phyloP scores from a whole-genome alignment of 2,113 vertebrate genomes.

The Xiphophorus couchianus region DNA sequence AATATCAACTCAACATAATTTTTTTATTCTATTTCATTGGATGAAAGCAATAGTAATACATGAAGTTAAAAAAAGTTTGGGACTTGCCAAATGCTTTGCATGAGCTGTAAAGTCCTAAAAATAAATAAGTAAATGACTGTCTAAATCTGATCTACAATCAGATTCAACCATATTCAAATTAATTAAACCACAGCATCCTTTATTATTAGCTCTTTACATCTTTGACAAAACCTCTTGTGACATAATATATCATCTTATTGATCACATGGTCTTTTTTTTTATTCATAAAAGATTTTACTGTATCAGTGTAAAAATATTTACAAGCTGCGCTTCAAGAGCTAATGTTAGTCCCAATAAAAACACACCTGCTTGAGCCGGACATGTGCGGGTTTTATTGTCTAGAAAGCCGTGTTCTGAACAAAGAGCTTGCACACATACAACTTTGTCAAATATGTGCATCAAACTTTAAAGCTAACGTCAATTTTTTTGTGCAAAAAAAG shows the following conservation, averaged over 20 bases:
- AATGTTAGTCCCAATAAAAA: slow-evolving; percentile 74
- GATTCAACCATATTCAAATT: background rate
- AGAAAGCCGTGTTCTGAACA: slow-evolving; percentile 7
- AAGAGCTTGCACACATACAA: background rate
- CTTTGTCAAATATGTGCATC: background rate
- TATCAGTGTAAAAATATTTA: slow-evolving; percentile 46
- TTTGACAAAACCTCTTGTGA: slow-evolving; percentile 9
- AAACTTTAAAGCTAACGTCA: background rate
- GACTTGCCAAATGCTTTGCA: background rate
- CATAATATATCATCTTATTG: slow-evolving; percentile 12
- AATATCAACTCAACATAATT: no score
- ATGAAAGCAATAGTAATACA: background rate
- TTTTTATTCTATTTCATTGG: background rate
- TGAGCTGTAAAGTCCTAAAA: background rate
- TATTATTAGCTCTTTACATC: slow-evolving; percentile 2
- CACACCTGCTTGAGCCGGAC: slow-evolving; percentile 70
- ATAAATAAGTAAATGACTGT: background rate
- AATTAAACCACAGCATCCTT: background rate
- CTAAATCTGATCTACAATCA: background rate
- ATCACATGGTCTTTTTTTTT: slow-evolving; percentile 1
- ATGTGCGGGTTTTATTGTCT: slow-evolving; percentile 57
- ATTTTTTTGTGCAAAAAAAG: background rate
- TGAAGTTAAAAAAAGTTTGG: background rate
- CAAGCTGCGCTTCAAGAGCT: slow-evolving; percentile 48
- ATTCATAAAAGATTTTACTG: slow-evolving; percentile 50